Conservation (phyloP, 2,113 vertebrate genomes). For the Saimiri boliviensis region DNA sequence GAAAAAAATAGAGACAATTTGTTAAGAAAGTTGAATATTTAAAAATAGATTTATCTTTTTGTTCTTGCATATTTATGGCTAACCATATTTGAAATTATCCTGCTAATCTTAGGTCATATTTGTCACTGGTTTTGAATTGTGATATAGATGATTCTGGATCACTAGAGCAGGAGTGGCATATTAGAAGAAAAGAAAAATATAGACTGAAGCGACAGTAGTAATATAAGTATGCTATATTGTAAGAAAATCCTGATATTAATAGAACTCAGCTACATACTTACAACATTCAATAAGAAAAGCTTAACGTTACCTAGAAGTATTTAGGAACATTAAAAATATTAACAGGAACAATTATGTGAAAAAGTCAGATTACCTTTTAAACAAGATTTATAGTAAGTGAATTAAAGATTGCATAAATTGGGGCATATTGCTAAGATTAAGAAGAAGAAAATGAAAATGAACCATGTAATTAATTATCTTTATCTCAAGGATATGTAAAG, state of each 20-base stretch:
- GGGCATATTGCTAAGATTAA: neutral
- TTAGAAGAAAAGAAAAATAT: neutral
- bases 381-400: neutral
- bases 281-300: neutral
- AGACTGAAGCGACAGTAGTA: neutral
- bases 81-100: neutral
- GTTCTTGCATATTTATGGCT: neutral
- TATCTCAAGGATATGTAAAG: neutral
- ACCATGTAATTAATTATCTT: neutral
- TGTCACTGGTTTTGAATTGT: neutral
- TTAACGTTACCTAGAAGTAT: neutral
- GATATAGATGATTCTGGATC: slow-evolving; percentile 16
- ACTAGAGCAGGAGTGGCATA: neutral
- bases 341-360: neutral
- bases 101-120: neutral
- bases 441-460: neutral
- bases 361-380: neutral
- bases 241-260: slow-evolving; percentile 26
- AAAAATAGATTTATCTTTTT: neutral
- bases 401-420: neutral
- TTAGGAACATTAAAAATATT: slow-evolving; percentile 7
- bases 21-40: neutral
- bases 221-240: neutral
- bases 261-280: slow-evolving; percentile 13
- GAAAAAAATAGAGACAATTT: neutral